phyloP scores from a whole-genome alignment of 2,113 vertebrate species.

The Scopus umbretta region DNA sequence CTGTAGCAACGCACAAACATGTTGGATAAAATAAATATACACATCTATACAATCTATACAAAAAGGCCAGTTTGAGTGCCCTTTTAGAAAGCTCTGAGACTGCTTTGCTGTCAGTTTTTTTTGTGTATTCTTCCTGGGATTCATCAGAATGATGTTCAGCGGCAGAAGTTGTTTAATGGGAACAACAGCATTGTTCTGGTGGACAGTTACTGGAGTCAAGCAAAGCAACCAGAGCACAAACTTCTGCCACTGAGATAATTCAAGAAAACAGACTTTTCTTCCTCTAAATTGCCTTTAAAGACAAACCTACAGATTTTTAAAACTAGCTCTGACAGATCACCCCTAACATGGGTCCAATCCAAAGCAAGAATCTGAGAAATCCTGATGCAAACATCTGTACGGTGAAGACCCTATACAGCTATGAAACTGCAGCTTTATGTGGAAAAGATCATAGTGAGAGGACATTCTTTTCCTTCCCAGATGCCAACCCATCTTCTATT shows the following conservation, averaged over 20 bases:
- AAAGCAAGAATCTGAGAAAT: background rate
- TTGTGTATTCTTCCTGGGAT: background rate
- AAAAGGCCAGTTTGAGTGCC: background rate
- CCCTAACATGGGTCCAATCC: background rate
- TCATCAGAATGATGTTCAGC: background rate
- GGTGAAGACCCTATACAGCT: background rate
- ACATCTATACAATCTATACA: background rate
- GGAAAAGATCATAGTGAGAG: background rate
- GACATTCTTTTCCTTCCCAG: background rate
- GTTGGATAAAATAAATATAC: background rate
- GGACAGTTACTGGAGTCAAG: background rate
- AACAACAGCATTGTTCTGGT: background rate
- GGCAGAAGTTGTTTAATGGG: background rate
- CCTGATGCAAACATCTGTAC: background rate
- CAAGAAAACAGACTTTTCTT: background rate
- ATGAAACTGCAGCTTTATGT: background rate
- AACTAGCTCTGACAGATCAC: background rate
- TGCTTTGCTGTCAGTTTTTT: background rate
- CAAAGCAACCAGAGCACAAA: background rate
- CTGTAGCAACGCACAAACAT: background rate
- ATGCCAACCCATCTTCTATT: background rate
- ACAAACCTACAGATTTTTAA: background rate
- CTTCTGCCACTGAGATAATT: background rate
- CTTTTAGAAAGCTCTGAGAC: background rate
- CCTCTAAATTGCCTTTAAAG: background rate